Evolutionary conservation across 2,113 vertebrate species (phyloP).

Genomic region (Hypocryptadius cinnamomeus): DNA sequence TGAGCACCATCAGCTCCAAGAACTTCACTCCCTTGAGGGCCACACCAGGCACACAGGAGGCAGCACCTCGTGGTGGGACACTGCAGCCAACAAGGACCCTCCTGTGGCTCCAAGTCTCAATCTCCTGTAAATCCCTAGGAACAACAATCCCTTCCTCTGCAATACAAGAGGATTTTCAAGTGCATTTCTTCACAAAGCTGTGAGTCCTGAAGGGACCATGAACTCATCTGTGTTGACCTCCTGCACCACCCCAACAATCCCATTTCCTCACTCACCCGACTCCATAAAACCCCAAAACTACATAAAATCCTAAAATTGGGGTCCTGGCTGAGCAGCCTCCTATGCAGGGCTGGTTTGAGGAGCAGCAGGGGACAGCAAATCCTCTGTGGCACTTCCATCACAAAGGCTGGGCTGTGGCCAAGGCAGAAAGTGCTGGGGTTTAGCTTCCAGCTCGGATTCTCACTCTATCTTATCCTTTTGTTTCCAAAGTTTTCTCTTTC

Average conservation of each 20-base stretch:
- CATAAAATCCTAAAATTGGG: neutral
- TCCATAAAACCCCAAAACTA: neutral
- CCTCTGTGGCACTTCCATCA: neutral
- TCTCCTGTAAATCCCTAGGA: neutral
- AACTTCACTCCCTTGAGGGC: neutral
- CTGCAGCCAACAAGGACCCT: neutral
- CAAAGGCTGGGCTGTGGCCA: neutral
- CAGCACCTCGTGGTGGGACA: neutral
- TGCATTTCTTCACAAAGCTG: neutral
- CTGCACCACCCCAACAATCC: neutral
- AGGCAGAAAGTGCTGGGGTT: neutral
- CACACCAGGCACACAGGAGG: accelerated
- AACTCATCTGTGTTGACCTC: neutral
- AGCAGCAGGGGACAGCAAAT: neutral
- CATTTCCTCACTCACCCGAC: neutral
- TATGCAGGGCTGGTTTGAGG: neutral
- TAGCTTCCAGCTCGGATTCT: neutral
- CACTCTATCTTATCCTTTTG: neutral
- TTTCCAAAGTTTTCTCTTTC: neutral
- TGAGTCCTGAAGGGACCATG: neutral
- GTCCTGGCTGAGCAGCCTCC: neutral
- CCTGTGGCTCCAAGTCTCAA: accelerated
- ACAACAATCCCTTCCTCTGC: neutral
- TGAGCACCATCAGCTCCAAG: neutral
- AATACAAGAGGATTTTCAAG: neutral